These are phyloP conservation scores for Toxostoma redivivum DNA, from an alignment of 2,113 vertebrate species.

Conservation along the genomic window DNA sequence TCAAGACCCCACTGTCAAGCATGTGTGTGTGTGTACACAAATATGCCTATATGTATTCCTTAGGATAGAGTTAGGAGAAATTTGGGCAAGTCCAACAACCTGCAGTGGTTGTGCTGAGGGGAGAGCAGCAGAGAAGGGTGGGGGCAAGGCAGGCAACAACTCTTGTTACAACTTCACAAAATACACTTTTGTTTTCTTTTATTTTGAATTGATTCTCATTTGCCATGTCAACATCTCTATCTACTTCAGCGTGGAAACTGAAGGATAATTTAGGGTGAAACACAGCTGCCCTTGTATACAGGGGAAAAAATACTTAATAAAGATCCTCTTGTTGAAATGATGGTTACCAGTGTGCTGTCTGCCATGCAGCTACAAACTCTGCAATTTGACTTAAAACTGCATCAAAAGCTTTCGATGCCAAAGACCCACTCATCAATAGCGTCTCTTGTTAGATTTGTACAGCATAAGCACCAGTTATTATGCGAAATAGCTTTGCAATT, in stretches of 20 bases:
- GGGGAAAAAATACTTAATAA: conserved; percentile 76
- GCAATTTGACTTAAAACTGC: conserved; percentile 81
- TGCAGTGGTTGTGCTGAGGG: background rate
- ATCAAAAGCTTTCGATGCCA: conserved; percentile 78
- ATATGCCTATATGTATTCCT: background rate
- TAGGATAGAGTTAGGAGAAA: background rate
- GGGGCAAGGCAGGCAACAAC: background rate
- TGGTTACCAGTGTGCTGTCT: conserved; percentile 76
- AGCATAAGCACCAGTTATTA: conserved; percentile 80
- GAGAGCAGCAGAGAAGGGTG: background rate
- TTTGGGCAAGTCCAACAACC: background rate
- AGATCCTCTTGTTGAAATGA: conserved; percentile 80
- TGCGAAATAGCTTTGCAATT: conserved; percentile 79
- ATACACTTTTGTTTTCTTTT: conserved; percentile 49
- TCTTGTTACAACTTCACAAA: background rate
- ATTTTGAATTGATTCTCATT: conserved; percentile 64
- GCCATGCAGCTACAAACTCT: conserved; percentile 74
- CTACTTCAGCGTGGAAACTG: conserved; percentile 65
- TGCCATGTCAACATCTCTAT: conserved; percentile 74
- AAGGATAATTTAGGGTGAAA: conserved; percentile 77
- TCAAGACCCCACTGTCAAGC: conserved; percentile 3
- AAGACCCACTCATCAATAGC: conserved; percentile 79
- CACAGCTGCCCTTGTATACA: conserved; percentile 72
- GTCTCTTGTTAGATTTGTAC: conserved; percentile 78
- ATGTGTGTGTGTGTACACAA: background rate